These are phyloP conservation scores for Gymnothorax reevesii DNA, from an alignment of 2,797 vertebrate genomes.

Conservation along the genomic window DNA sequence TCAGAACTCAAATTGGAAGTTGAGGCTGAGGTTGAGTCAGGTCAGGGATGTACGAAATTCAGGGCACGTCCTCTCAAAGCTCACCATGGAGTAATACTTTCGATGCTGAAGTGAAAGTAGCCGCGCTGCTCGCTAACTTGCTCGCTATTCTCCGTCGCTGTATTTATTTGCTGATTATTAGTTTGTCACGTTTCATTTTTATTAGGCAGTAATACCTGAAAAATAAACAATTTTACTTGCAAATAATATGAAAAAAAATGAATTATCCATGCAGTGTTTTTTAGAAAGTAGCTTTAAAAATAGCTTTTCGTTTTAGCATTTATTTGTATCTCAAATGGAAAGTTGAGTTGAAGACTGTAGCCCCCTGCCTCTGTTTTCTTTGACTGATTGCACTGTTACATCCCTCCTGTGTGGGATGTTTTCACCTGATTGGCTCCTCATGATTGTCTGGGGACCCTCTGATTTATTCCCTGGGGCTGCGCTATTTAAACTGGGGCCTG, in stretches of 20 bases:
- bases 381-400: conserved; percentile 2
- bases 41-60: neutral
- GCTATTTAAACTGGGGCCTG: conserved; percentile 8
- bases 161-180: neutral
- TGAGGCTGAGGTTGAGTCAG: neutral
- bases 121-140: neutral
- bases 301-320: conserved; percentile 1
- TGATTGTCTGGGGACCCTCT: neutral
- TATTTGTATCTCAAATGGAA: neutral
- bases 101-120: neutral
- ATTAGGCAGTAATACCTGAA: neutral
- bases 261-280: neutral
- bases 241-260: neutral
- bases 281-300: neutral
- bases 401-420: neutral
- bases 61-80: neutral
- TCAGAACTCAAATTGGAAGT: neutral
- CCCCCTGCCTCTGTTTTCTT: neutral
- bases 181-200: neutral
- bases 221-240: neutral
- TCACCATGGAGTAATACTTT: neutral
- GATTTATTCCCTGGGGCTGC: neutral
- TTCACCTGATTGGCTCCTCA: neutral
- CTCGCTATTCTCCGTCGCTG: neutral
- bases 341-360: neutral